Evolutionary conservation across 1,140 invertebrate genomes (phyloP), one percentile per base, ranked within the genome.

Genomic region (Drosophila lowei): DNA sequence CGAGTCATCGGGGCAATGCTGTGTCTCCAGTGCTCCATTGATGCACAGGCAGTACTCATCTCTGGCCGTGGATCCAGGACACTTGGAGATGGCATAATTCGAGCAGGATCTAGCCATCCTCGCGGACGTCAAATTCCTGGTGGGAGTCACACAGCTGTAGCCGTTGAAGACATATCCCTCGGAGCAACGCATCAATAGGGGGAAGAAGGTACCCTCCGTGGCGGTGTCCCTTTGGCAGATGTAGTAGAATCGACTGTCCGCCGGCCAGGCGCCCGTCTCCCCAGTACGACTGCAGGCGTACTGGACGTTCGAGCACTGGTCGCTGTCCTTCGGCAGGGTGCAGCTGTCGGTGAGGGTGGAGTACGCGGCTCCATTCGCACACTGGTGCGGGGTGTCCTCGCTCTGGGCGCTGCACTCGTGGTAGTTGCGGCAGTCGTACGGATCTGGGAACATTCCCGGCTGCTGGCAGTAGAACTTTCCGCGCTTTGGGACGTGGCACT

Each of bases 351-450:
- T 56, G 9, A 62, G 52, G 2, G 75, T 53, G 3, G 88, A 89
- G 64, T 76, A 91, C 6, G 57, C 90, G 2, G 67, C 55, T 11
- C 77, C 78, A 13, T 79, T 79, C 50, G 70, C 75, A 58, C 90
- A 91, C 16, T 66, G 65, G 0, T 55, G 55, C 0, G 61, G 74
- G 2, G 62, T 83, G 38, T 86, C 73, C 60, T 70, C 59, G 38
- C 79, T 76, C 9, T 49, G 68, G 2, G 61, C 60, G n/a, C 50
- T 62, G 63, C 92, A 92, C 16, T 89, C 83, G 52, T 92, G 89
- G 48, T 91, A 92, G 28, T 66, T 76, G 42, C 83, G 79, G 34
- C 92, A 92, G 23, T 91, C 77, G 38, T 91, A 90, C 6, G 91
- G 90, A 81, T 92, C 90, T 1, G 92, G 92, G 47, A 84, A 92